These are phyloP conservation scores for Pluvianellus socialis DNA, from an alignment of 2,113 vertebrate genomes.

Conservation along the genomic window DNA sequence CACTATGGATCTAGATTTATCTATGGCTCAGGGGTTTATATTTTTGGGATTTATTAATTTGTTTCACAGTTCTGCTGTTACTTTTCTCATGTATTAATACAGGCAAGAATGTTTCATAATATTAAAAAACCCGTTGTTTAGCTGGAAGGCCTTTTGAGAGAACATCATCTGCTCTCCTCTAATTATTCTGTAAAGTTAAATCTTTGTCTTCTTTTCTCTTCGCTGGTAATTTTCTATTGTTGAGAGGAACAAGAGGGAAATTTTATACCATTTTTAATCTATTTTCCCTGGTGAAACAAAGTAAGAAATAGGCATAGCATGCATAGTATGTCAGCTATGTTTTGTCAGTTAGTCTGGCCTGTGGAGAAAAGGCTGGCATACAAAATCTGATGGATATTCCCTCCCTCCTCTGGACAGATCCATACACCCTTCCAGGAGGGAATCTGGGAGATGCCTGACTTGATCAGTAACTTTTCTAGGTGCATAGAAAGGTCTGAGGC, in stretches of 20 bases:
- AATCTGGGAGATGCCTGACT: not conserved
- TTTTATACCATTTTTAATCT: not conserved
- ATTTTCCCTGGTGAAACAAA: not conserved
- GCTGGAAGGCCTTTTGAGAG: not conserved
- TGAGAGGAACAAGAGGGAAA: not conserved
- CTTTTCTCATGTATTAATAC: not conserved
- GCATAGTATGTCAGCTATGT: not conserved
- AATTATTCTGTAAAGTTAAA: not conserved
- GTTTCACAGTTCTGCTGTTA: not conserved
- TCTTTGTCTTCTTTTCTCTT: not conserved
- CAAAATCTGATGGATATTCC: not conserved
- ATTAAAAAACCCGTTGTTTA: not conserved
- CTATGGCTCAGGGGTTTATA: not conserved
- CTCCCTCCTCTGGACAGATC: not conserved
- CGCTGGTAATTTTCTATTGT: not conserved
- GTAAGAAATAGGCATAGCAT: not conserved
- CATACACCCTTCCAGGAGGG: not conserved
- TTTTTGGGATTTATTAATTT: not conserved
- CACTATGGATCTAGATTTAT: not conserved
- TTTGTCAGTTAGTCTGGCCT: not conserved
- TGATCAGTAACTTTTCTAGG: not conserved
- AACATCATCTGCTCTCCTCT: not conserved
- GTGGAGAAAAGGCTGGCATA: not conserved
- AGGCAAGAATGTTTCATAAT: not conserved
- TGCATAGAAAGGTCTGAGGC: not conserved